Evolutionary conservation across 2,113 vertebrate genomes (phyloP).

Genomic region (Parotia lawesii): DNA sequence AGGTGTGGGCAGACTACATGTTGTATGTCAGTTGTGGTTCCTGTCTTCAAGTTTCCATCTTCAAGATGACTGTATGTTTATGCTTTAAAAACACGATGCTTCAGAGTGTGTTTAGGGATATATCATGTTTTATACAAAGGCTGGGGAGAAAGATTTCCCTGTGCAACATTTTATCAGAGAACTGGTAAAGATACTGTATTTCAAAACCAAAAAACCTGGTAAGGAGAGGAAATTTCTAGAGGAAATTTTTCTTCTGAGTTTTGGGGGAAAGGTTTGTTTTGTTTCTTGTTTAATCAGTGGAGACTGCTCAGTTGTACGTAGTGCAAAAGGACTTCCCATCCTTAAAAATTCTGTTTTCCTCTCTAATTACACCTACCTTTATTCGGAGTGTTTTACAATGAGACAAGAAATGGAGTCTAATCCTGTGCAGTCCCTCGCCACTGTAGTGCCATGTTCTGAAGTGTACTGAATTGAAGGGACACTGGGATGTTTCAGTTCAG

Average conservation of each 20-base stretch:
- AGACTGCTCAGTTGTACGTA: neutral
- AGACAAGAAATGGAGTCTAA: neutral
- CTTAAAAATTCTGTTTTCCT: neutral
- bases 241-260: neutral
- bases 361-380: neutral
- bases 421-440: neutral
- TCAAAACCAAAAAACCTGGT: neutral
- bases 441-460: neutral
- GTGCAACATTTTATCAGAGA: neutral
- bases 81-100: accelerated
- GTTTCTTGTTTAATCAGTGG: neutral
- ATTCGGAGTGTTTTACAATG: neutral
- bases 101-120: neutral
- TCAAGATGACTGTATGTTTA: neutral
- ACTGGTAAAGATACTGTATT: neutral
- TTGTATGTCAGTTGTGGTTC: neutral
- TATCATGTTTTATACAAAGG: neutral
- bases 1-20: neutral
- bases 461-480: neutral
- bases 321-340: neutral
- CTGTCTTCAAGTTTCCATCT: neutral
- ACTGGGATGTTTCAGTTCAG: neutral
- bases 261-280: neutral
- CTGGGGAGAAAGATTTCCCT: neutral
- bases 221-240: neutral